Evolutionary conservation across 2,888 invertebrate species (phyloP), one percentile per base, ranked within the genome.

Genomic region (Hirtodrosophila duncani): DNA sequence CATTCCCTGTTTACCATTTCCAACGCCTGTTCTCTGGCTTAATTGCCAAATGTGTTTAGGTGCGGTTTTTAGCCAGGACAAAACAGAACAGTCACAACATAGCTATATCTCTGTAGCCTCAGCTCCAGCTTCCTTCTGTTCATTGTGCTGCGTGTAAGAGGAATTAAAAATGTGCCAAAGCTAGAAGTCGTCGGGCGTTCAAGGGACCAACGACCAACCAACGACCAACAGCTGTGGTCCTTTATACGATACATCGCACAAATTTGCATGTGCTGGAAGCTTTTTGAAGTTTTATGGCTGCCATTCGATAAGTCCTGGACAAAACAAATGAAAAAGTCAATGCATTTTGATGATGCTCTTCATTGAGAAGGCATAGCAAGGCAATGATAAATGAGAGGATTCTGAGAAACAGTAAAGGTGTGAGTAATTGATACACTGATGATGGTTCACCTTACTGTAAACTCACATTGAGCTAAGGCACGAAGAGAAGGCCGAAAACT

Each of bases 291-390:
- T 69, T 60, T 78, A 72, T 68, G 78, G 65, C 49, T 72, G 69
- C 69, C 74, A 50, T 67, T 75, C 46, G 77, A 63, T 56, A 48
- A 46, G 45, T 42, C 61, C 53, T 67, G 70, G 82, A 81, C 83
- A 83, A 82, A 83, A 81, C 83, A 83, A 83, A 83, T 82, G 81
- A 72, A 78, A 67, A 63, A 65, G 68, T 67, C 80, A 83, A 83
- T 83, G 81, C 78, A 67, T 60, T 75, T 63, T 82, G 72, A 67
- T 69, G 70, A 52, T 53, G 44, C n/a, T n/a, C n/a, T n/a, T n/a
- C n/a, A n/a, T n/a, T n/a, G n/a, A n/a, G n/a, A n/a, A n/a, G n/a
- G n/a, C n/a, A n/a, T n/a, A n/a, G n/a, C n/a, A n/a, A n/a, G n/a
- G n/a, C n/a, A n/a, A n/a, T n/a, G n/a, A n/a, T n/a, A n/a, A n/a